Conservation (phyloP, 2,113 vertebrate species). For the Oenanthe oenanthe region DNA sequence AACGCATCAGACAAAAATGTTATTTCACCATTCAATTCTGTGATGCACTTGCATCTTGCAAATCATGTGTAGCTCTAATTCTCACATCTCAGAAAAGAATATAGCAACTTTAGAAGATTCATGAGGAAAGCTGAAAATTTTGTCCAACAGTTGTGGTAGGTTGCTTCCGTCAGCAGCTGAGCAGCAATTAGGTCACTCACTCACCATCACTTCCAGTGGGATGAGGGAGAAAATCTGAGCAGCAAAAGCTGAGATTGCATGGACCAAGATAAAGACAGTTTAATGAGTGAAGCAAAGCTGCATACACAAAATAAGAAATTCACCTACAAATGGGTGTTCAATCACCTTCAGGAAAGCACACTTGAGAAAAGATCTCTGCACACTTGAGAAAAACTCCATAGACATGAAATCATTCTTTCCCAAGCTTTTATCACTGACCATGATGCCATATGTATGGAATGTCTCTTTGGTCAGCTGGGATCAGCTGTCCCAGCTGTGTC, state of each 20-base stretch:
- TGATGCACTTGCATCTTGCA: neutral
- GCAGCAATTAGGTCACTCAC: neutral
- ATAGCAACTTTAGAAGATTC: neutral
- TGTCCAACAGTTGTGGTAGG: neutral
- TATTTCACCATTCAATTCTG: neutral
- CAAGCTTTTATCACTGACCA: neutral
- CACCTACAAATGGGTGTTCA: neutral
- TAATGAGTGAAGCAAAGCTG: neutral
- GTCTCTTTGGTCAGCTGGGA: neutral
- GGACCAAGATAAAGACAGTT: neutral
- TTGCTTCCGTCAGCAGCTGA: neutral
- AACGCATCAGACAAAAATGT: neutral
- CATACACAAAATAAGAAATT: neutral
- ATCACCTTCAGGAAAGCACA: no score
- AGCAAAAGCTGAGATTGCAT: neutral
- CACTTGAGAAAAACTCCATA: neutral
- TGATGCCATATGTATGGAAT: neutral
- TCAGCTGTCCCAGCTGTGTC: neutral
- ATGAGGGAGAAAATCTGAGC: neutral
- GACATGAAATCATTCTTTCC: neutral
- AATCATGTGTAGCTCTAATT: neutral
- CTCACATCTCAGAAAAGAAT: neutral
- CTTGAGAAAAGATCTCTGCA: no score
- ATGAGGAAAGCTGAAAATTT: neutral
- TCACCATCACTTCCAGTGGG: fast-evolving